A percentile compares a stretch with the other conserved stretches of the same genome.
phyloP scores from a whole-genome alignment of 1,140 invertebrate genomes.

The Drosophila pectinifera region DNA sequence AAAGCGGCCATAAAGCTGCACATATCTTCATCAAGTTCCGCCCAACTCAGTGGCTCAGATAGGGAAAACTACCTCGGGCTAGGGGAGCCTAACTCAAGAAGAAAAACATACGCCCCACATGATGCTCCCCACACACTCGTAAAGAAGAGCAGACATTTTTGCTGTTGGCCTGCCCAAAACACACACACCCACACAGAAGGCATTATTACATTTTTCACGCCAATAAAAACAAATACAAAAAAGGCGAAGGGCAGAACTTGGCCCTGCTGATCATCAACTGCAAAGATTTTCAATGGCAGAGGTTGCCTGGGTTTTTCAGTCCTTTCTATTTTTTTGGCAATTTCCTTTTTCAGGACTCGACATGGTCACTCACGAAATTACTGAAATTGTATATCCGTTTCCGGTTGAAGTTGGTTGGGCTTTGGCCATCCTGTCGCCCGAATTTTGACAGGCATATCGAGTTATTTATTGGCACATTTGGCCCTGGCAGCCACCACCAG shows the following conservation, averaged over 20 bases:
- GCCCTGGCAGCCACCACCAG: constrained; percentile 12
- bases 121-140: constrained; percentile 30
- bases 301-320: constrained; percentile 19
- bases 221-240: constrained; percentile 80
- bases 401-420: constrained; percentile 57
- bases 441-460: constrained; percentile 47
- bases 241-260: constrained; percentile 21
- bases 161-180: constrained; percentile 24
- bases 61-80: constrained; percentile 36
- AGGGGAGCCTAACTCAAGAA: neutral
- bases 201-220: constrained; percentile 81
- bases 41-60: constrained; percentile 16
- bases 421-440: constrained; percentile 21
- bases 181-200: constrained; percentile 33
- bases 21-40: constrained; percentile 70
- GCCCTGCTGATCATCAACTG: constrained; percentile 61
- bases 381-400: constrained; percentile 80
- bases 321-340: constrained; percentile 51
- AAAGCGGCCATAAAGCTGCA: constrained; percentile 48
- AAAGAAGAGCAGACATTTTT: constrained; percentile 35
- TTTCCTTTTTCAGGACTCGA: constrained; percentile 54
- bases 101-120: constrained; percentile 53
- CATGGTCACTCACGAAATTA: constrained; percentile 77
- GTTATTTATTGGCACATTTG: constrained; percentile 58
- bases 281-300: constrained; percentile 37